Evolutionary conservation across 2,113 vertebrate species (phyloP).

Genomic region (Pluvianellus socialis): DNA sequence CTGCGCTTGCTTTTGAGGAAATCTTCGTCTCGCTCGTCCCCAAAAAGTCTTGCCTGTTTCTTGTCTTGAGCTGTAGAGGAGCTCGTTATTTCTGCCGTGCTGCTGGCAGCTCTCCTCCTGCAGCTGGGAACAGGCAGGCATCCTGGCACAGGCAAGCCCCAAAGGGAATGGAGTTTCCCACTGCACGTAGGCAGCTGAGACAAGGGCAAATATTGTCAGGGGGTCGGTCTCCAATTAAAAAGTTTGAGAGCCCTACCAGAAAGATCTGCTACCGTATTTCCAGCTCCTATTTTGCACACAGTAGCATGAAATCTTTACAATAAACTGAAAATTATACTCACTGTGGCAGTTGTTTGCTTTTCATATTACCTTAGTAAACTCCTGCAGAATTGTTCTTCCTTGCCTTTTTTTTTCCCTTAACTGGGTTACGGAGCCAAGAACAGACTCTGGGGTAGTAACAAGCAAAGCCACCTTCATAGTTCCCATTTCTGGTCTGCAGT

Average conservation of each 20-base stretch:
- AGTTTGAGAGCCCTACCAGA: background rate
- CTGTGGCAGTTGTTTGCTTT: background rate
- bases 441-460: background rate
- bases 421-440: background rate
- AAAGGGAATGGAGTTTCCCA: background rate
- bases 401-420: background rate
- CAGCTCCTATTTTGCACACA: background rate
- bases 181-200: rapidly evolving
- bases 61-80: background rate
- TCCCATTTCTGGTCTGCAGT: background rate
- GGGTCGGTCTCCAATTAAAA: background rate
- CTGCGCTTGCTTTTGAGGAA: constrained; percentile 10
- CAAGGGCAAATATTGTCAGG: background rate
- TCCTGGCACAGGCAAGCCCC: background rate
- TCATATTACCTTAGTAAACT: background rate
- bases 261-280: background rate
- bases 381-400: background rate
- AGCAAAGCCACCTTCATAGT: background rate
- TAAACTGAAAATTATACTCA: background rate
- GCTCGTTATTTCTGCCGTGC: background rate
- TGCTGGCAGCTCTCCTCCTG: background rate
- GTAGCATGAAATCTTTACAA: background rate
- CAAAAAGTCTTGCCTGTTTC: background rate
- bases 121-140: background rate
- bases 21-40: background rate